Evolutionary conservation across 2,797 vertebrate species (phyloP).

Genomic region (Decapterus maruadsi): DNA sequence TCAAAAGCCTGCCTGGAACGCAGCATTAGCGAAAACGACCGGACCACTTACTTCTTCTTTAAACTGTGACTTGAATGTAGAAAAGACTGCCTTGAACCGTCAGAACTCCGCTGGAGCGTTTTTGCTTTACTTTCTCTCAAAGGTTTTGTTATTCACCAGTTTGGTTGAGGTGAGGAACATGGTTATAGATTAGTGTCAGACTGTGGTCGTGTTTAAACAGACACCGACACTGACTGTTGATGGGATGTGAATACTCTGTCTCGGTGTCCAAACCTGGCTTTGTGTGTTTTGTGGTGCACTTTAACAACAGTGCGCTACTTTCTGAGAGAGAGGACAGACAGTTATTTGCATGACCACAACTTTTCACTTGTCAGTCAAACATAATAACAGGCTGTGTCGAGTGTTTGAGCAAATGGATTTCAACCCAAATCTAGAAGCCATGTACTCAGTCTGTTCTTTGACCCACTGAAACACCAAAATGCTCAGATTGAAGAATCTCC

Average conservation of each 20-base stretch:
- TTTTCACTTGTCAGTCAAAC: conserved; percentile 18
- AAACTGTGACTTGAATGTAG: conserved; percentile 1
- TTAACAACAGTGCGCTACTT: conserved; percentile 1
- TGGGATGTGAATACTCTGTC: not conserved
- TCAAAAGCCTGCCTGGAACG: too few relatives aligned
- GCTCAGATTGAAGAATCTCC: conserved; percentile 9
- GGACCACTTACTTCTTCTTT: too few relatives aligned
- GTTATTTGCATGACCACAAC: not conserved
- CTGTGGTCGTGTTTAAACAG: not conserved
- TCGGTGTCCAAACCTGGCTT: not conserved
- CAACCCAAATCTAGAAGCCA: not conserved
- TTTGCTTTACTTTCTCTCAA: not conserved
- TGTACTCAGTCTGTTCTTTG: not conserved
- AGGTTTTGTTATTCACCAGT: not conserved
- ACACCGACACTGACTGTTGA: not conserved
- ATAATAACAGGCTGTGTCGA: conserved; percentile 5
- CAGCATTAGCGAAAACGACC: too few relatives aligned
- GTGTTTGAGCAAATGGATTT: conserved; percentile 6
- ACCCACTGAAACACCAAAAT: conserved; percentile 12
- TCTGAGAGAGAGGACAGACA: not conserved
- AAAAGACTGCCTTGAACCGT: not conserved
- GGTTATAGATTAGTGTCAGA: not conserved
- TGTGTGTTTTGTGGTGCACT: not conserved
- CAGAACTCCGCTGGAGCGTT: not conserved
- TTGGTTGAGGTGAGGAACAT: not conserved